phyloP scores from a whole-genome alignment of 2,888 invertebrate species.

The Cordilura impudica region DNA sequence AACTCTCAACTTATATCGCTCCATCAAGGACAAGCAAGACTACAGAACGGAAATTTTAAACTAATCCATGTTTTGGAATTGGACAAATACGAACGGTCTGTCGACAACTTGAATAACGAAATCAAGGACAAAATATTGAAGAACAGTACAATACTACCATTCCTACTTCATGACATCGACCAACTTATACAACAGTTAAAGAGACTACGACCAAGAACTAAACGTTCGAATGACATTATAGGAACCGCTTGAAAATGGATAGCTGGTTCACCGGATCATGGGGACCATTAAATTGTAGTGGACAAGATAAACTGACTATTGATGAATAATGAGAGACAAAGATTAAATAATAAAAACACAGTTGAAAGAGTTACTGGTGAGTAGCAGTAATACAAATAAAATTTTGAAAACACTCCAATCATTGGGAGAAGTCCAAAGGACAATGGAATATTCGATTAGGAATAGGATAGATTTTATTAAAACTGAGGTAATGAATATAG shows the following conservation, averaged over 20 bases:
- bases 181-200: not conserved
- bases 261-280: not conserved
- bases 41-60: constrained; percentile 10
- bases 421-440: too few relatives aligned
- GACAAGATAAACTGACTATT: too few relatives aligned
- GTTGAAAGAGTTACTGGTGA: too few relatives aligned
- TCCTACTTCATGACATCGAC: not conserved
- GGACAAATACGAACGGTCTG: not conserved
- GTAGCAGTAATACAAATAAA: too few relatives aligned
- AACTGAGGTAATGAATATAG: too few relatives aligned
- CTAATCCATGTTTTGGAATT: not conserved
- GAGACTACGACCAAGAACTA: not conserved
- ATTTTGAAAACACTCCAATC: too few relatives aligned
- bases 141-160: not conserved
- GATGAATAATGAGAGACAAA: too few relatives aligned
- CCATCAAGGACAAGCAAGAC: not conserved
- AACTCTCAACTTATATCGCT: not conserved
- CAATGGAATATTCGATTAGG: too few relatives aligned
- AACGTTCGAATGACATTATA: not conserved
- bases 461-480: too few relatives aligned
- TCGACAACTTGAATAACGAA: not conserved
- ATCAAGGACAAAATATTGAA: not conserved
- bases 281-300: not conserved
- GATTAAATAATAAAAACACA: too few relatives aligned
- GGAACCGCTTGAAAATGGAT: not conserved